Conservation (phyloP, 1,140 invertebrate species). For the Fopius arisanus region DNA sequence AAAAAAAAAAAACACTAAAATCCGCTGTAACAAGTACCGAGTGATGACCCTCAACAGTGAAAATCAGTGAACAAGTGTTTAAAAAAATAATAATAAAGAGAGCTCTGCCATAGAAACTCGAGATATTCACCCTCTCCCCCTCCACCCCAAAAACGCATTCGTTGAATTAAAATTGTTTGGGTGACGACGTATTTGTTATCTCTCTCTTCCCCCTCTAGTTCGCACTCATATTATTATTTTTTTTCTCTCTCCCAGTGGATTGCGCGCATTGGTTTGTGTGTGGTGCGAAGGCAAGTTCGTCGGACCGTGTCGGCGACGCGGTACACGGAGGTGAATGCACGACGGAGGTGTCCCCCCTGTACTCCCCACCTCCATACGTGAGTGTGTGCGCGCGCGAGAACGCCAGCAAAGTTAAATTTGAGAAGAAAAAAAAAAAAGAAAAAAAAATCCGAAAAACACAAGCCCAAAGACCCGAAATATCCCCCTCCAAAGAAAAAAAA, state of each 20-base stretch:
- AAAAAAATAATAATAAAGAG: no score
- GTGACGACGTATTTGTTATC: not conserved
- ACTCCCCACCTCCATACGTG: not conserved
- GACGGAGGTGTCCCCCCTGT: conserved; percentile 38
- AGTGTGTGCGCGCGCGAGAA: conserved; percentile 40
- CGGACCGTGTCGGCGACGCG: conserved; percentile 44
- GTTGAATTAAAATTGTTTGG: conserved; percentile 4
- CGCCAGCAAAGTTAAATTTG: conserved; percentile 32
- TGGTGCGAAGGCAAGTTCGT: conserved; percentile 37
- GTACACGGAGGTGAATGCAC: conserved; percentile 55
- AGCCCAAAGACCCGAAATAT: no score
- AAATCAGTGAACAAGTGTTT: not conserved
- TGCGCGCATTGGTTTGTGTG: conserved; percentile 32
- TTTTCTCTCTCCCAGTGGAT: conserved; percentile 14
- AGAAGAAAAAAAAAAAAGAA: conserved; percentile 13
- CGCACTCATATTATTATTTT: no score
- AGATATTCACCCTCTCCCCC: no score
- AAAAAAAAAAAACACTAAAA: no score
- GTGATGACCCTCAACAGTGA: no score
- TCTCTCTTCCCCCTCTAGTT: not conserved
- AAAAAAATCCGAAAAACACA: conserved; percentile 5
- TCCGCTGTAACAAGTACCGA: no score
- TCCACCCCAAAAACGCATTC: not conserved
- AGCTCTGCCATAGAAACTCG: no score
- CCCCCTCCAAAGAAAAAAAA: no score